These are phyloP conservation scores for Sesia bembeciformis DNA, from an alignment of 2,888 invertebrate genomes.

Conservation along the genomic window DNA sequence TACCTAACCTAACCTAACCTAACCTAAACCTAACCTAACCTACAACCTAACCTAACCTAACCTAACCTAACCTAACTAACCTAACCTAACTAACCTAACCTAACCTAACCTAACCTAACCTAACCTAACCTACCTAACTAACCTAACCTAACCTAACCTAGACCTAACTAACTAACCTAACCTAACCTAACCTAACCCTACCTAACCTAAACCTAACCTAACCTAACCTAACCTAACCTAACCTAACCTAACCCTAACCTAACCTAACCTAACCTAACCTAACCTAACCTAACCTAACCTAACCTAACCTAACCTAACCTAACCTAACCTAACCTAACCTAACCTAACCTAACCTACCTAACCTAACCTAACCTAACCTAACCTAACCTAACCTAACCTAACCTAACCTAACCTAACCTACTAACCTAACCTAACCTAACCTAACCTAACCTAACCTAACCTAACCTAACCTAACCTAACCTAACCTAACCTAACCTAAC, in stretches of 20 bases:
- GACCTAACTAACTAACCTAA: conserved; percentile 1
- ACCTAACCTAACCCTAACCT: too few relatives aligned
- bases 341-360: conserved; percentile 8
- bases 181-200: conserved; percentile 4
- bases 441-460: conserved; percentile 13
- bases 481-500: conserved; percentile 8
- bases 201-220: conserved; percentile 2
- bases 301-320: conserved; percentile 3
- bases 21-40: conserved; percentile 11
- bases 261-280: conserved; percentile 3
- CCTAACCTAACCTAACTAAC: conserved; percentile 4
- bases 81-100: conserved; percentile 2
- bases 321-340: conserved; percentile 5
- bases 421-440: conserved; percentile 6
- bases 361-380: conserved; percentile 8
- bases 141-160: conserved; percentile 3
- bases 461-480: conserved; percentile 11
- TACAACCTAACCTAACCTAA: conserved; percentile 12
- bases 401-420: conserved; percentile 7
- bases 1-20: conserved; percentile 6
- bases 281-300: conserved; percentile 3
- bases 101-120: conserved; percentile 3
- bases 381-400: conserved; percentile 7
- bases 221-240: conserved; percentile 3
- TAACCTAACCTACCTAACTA: conserved; percentile 5